A percentile compares a stretch with the other conserved stretches of the same genome.
phyloP scores from a whole-genome alignment of 2,797 vertebrate genomes.

The Trachurus trachurus region DNA sequence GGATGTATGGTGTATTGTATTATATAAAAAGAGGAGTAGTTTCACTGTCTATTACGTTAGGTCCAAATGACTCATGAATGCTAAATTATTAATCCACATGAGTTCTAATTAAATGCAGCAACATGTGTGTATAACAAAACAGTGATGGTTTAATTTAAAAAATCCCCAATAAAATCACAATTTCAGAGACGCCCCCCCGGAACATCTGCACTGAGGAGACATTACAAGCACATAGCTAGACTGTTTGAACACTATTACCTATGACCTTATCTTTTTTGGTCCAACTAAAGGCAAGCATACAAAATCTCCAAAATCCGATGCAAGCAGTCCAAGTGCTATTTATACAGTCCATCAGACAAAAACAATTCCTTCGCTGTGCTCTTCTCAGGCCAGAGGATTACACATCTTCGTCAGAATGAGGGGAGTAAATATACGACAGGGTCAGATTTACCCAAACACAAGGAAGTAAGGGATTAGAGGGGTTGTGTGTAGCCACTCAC shows the following conservation, averaged over 20 bases:
- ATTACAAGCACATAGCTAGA: slow-evolving; percentile 14
- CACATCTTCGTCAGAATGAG: slow-evolving; percentile 19
- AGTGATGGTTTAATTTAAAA: not conserved
- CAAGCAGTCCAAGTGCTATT: slow-evolving; percentile 27
- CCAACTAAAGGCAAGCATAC: not conserved
- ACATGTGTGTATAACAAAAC: not conserved
- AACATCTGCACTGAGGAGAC: not conserved
- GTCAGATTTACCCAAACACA: slow-evolving; percentile 57
- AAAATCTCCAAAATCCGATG: not conserved
- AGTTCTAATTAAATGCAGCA: not conserved
- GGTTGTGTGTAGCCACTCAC: slow-evolving; percentile 84
- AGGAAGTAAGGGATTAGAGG: slow-evolving; percentile 55
- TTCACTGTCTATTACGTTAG: not conserved
- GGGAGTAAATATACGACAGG: slow-evolving; percentile 46
- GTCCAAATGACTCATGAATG: not conserved
- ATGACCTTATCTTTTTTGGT: slow-evolving; percentile 1
- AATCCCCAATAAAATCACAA: not conserved
- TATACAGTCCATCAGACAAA: slow-evolving; percentile 40
- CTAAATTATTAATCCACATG: not conserved
- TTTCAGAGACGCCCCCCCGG: not conserved
- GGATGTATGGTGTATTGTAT: not conserved
- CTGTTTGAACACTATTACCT: not conserved
- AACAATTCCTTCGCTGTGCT: slow-evolving; percentile 31
- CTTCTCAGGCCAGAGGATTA: slow-evolving; percentile 9
- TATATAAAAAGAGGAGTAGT: not conserved